Conservation (phyloP, 2,888 invertebrate genomes). For the Bombyx huttoni region DNA sequence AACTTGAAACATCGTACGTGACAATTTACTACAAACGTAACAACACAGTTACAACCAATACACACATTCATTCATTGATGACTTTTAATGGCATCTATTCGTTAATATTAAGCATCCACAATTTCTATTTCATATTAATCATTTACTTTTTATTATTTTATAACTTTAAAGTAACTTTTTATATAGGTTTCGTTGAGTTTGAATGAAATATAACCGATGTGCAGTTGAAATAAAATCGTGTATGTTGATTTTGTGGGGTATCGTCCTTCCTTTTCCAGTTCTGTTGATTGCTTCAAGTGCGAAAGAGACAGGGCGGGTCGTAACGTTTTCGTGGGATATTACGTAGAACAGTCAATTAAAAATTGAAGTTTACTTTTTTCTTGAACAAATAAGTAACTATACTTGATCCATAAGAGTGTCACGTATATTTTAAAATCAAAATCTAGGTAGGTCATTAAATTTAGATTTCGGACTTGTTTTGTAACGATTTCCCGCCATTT, state of each 20-base stretch:
- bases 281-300: background rate
- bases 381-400: background rate
- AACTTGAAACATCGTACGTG: background rate
- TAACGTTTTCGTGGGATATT: background rate
- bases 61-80: background rate
- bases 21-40: background rate
- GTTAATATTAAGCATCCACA: no score
- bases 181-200: no score
- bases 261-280: background rate
- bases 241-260: background rate
- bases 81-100: background rate
- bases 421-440: no score
- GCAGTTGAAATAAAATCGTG: background rate
- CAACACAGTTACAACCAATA: background rate
- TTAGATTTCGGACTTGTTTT: background rate
- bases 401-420: no score
- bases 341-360: background rate
- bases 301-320: slow-evolving; percentile 2
- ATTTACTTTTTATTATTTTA: no score
- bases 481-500: slow-evolving; percentile 49
- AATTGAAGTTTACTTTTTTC: background rate
- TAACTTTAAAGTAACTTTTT: no score
- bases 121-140: no score
- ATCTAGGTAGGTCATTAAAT: no score
- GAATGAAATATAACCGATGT: no score